phyloP scores from a whole-genome alignment of 2,888 invertebrate species.

The Heliconius aoede region DNA sequence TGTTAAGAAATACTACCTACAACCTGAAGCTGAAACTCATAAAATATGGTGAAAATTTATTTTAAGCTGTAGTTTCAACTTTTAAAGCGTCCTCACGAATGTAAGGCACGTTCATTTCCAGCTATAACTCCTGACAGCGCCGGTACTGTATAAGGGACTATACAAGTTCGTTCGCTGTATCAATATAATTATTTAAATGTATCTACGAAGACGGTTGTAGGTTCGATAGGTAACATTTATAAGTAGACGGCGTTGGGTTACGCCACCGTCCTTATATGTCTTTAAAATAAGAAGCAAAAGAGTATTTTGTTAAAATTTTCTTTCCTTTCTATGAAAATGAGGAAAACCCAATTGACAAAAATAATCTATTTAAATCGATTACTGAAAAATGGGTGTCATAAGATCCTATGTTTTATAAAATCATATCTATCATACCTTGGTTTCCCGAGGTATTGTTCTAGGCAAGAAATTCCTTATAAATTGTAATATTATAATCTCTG shows the following conservation, averaged over 20 bases:
- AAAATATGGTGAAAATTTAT: constrained; percentile 33
- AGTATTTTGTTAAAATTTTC: not conserved
- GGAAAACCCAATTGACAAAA: too few species aligned
- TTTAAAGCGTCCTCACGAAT: constrained; percentile 36
- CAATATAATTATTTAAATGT: not conserved
- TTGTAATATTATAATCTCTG: not conserved
- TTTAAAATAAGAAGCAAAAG: not conserved
- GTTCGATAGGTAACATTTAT: too few species aligned
- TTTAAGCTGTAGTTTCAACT: constrained; percentile 35
- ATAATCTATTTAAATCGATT: not conserved
- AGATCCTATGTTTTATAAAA: constrained; percentile 12
- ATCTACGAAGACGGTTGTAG: too few species aligned
- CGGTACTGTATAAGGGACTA: constrained; percentile 12
- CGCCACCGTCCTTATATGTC: too few species aligned
- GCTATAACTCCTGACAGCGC: constrained; percentile 35
- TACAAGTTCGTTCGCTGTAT: not conserved
- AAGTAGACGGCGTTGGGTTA: too few species aligned
- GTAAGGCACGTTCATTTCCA: constrained; percentile 37
- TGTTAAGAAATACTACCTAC: constrained; percentile 12
- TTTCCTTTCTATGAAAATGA: not conserved
- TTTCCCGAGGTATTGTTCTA: constrained; percentile 1
- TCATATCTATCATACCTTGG: constrained; percentile 22
- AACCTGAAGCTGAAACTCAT: constrained; percentile 32
- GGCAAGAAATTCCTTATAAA: not conserved
- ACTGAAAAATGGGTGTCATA: not conserved